Conservation (phyloP, 2,113 vertebrate genomes). For the Leucosticte australis region DNA sequence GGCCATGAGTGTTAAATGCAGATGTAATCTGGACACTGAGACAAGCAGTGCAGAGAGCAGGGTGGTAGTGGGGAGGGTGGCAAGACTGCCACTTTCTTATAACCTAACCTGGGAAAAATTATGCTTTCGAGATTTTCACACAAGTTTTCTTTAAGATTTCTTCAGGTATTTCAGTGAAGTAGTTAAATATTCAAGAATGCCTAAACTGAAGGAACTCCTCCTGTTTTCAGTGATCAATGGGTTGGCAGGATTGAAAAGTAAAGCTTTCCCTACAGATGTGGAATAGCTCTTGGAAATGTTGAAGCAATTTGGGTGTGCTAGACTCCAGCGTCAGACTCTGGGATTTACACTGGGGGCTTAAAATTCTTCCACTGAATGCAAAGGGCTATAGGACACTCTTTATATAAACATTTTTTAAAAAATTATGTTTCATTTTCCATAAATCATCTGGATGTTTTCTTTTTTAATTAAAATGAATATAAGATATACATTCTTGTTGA, state of each 20-base stretch:
- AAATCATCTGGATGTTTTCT: neutral
- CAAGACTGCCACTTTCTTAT: neutral
- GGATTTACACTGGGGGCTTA: neutral
- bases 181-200: neutral
- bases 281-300: neutral
- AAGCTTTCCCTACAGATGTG: neutral
- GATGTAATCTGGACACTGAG: neutral
- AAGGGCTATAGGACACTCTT: neutral
- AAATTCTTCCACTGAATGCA: neutral
- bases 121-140: neutral
- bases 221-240: neutral
- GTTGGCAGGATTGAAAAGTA: neutral
- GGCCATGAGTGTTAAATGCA: neutral
- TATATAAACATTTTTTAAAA: rapidly evolving
- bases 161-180: neutral
- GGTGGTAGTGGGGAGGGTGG: neutral
- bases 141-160: neutral
- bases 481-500: neutral
- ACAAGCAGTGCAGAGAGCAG: neutral
- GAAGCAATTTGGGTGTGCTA: neutral
- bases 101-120: neutral
- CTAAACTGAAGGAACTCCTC: neutral
- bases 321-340: neutral
- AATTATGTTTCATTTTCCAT: neutral
- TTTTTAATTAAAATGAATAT: neutral